phyloP scores from a whole-genome alignment of 1,140 invertebrate species.

The Lucilia cuprina region DNA sequence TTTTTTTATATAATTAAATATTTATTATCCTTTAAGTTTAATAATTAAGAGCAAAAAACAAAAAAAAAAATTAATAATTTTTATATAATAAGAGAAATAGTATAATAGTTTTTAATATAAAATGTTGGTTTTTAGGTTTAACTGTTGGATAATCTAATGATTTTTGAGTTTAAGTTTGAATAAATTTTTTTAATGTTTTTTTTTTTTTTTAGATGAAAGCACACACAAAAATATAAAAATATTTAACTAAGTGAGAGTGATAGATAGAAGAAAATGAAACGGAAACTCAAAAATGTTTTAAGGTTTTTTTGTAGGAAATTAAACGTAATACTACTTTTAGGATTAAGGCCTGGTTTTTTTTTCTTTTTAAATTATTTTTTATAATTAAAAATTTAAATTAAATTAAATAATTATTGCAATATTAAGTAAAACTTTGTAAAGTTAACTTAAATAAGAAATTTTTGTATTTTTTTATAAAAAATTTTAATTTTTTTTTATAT shows the following conservation, averaged over 20 bases:
- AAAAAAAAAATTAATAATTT: background rate
- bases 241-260: no score
- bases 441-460: slow-evolving; percentile 8
- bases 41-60: background rate
- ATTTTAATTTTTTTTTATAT: background rate
- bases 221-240: slow-evolving; percentile 17
- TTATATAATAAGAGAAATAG: background rate
- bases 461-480: background rate
- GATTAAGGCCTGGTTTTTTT: background rate
- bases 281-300: background rate
- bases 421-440: slow-evolving; percentile 24
- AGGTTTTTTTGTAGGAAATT: background rate
- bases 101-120: no score
- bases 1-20: background rate
- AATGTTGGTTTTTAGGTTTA: background rate
- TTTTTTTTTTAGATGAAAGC: background rate
- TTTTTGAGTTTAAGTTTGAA: background rate
- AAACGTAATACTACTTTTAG: background rate
- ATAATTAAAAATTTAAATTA: background rate
- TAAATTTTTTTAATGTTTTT: background rate
- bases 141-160: no score
- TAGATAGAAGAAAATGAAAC: background rate
- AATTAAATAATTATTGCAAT: slow-evolving; percentile 34
- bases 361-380: background rate
- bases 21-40: background rate